A percentile compares a stretch with the other conserved stretches of the same genome.
Evolutionary conservation across 2,797 vertebrate genomes (phyloP).

Genomic region (Gadopsis marmoratus): DNA sequence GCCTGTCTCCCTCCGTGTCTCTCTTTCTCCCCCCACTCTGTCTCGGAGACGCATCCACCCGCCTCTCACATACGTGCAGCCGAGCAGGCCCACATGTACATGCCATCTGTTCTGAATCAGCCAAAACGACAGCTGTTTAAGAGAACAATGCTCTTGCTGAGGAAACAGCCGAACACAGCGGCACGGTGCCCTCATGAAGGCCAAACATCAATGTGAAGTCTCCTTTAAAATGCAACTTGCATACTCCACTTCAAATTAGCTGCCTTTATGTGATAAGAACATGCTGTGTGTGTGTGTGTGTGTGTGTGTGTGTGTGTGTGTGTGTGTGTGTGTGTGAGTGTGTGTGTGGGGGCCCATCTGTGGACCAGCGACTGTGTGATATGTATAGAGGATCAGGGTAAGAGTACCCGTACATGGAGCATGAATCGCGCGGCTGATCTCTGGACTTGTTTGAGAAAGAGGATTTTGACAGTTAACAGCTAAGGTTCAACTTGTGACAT

Average conservation of each 20-base stretch:
- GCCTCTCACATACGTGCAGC: slow-evolving; percentile 73
- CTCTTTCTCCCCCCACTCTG: slow-evolving; percentile 32
- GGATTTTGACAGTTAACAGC: slow-evolving; percentile 32
- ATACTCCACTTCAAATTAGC: slow-evolving; percentile 59
- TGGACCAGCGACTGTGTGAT: slow-evolving; percentile 59
- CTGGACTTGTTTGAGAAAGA: slow-evolving; percentile 46
- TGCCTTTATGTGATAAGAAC: slow-evolving; percentile 60
- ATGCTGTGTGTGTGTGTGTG: slow-evolving; percentile 18
- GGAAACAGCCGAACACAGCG: slow-evolving; percentile 72
- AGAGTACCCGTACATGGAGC: slow-evolving; percentile 5
- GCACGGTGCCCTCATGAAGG: slow-evolving; percentile 73
- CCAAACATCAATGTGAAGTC: slow-evolving; percentile 77
- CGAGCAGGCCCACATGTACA: slow-evolving; percentile 77
- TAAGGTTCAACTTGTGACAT: neutral
- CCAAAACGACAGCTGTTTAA: slow-evolving; percentile 88
- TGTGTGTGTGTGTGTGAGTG: slow-evolving; percentile 19
- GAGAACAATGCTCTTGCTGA: slow-evolving; percentile 85
- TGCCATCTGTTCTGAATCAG: slow-evolving; percentile 89
- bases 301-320: neutral
- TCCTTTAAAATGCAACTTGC: slow-evolving; percentile 62
- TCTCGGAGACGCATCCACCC: slow-evolving; percentile 61
- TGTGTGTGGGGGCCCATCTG: slow-evolving; percentile 40
- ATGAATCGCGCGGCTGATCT: slow-evolving; percentile 30
- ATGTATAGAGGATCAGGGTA: slow-evolving; percentile 45
- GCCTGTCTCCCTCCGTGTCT: neutral